These are phyloP conservation scores for Kradibia gibbosae DNA, from an alignment of 1,140 invertebrate species.

Conservation along the genomic window DNA sequence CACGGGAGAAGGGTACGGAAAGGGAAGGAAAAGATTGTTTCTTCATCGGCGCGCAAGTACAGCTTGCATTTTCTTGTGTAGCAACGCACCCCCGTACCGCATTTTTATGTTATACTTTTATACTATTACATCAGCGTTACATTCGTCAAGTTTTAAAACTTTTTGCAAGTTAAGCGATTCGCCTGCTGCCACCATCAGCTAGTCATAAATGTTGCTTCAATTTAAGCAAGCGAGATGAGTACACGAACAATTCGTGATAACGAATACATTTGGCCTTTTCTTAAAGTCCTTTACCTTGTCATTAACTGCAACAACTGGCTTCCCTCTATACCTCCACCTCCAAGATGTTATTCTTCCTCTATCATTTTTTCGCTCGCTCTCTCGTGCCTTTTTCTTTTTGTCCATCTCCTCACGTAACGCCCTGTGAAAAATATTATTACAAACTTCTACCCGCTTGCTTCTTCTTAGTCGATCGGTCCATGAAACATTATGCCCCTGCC, in stretches of 20 bases:
- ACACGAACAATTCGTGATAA: constrained; percentile 32
- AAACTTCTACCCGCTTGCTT: constrained; percentile 12
- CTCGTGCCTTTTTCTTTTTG: neutral
- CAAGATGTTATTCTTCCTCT: neutral
- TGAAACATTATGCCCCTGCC: neutral
- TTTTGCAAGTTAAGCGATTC: neutral
- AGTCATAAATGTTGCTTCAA: constrained; percentile 43
- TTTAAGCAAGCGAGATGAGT: constrained; percentile 24
- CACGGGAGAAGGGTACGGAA: neutral
- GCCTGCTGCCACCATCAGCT: constrained; percentile 32
- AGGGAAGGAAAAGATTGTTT: too few relatives aligned
- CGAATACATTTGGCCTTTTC: constrained; percentile 6
- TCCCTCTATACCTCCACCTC: neutral
- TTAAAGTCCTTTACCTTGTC: neutral
- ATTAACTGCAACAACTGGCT: neutral
- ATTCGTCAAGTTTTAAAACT: too few relatives aligned
- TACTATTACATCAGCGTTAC: too few relatives aligned
- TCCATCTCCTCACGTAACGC: constrained; percentile 2
- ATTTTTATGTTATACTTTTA: too few relatives aligned
- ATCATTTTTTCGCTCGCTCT: neutral
- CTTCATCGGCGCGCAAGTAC: too few relatives aligned
- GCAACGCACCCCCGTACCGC: too few relatives aligned
- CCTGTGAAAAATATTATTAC: constrained; percentile 35
- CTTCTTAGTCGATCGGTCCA: constrained; percentile 22
- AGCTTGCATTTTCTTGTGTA: too few relatives aligned